These are phyloP conservation scores for Enteromius argenteus DNA, from an alignment of 2,797 vertebrate genomes.

Conservation along the genomic window DNA sequence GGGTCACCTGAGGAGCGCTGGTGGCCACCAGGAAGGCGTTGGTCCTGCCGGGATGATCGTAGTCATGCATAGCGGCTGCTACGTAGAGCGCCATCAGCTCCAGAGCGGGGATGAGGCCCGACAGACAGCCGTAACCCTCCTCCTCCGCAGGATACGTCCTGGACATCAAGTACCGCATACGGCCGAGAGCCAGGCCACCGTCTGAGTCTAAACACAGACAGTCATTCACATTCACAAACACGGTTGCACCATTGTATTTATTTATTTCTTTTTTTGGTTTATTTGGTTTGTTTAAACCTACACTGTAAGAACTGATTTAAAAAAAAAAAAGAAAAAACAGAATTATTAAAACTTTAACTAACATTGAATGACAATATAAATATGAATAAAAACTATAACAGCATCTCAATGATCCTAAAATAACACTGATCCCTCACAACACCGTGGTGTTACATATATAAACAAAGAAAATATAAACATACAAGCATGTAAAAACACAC, in stretches of 20 bases:
- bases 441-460: neutral
- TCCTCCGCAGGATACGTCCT: constrained; percentile 88
- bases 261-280: neutral
- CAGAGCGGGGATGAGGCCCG: constrained; percentile 94
- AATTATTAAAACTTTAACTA: neutral
- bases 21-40: constrained; percentile 98
- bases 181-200: constrained; percentile 91
- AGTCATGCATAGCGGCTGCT: constrained; percentile 98
- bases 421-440: neutral
- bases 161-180: constrained; percentile 92
- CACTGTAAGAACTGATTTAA: neutral
- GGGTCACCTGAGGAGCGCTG: constrained; percentile 89
- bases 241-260: neutral
- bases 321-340: too few relatives aligned
- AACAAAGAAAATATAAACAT: neutral
- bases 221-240: neutral
- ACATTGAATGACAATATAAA: neutral
- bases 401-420: neutral
- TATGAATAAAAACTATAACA: neutral
- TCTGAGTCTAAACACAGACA: constrained; percentile 84
- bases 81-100: constrained; percentile 98
- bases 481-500: neutral
- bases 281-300: neutral
- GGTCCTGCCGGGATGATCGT: constrained; percentile 96
- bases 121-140: constrained; percentile 91